Conservation (phyloP, 2,113 vertebrate species). For the Progne subis region DNA sequence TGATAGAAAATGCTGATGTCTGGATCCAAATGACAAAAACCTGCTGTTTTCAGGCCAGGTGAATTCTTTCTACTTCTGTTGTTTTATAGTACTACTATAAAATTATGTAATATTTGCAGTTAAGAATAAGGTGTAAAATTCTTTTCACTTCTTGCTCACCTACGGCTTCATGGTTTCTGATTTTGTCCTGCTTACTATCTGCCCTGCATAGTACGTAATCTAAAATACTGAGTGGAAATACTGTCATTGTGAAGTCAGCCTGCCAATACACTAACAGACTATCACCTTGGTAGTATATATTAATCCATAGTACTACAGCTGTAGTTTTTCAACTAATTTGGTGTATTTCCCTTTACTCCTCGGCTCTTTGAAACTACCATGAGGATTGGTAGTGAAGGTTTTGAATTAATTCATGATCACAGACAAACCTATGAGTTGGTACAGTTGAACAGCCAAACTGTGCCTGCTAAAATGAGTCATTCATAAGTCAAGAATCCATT, state of each 20-base stretch:
- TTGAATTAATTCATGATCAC: not conserved
- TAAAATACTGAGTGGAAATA: not conserved
- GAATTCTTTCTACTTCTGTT: not conserved
- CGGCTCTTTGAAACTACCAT: accelerated
- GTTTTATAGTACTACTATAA: not conserved
- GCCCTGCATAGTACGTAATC: not conserved
- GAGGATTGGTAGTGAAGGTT: not conserved
- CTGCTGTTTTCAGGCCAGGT: not conserved
- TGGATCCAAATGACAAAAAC: not conserved
- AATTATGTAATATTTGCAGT: not conserved
- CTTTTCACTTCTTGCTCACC: not conserved
- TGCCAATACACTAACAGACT: not conserved
- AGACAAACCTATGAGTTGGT: not conserved
- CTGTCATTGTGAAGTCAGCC: not conserved
- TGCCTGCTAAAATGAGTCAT: not conserved
- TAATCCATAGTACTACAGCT: not conserved
- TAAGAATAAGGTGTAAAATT: not conserved
- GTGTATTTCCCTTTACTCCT: not conserved
- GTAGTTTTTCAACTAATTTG: not conserved
- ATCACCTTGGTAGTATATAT: not conserved
- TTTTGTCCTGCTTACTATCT: not conserved
- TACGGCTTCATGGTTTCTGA: not conserved
- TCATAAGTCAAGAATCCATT: not conserved
- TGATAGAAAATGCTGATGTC: not conserved
- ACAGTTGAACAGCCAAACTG: not conserved